Conservation (phyloP, 2,113 vertebrate species). For the Dromaius novaehollandiae region DNA sequence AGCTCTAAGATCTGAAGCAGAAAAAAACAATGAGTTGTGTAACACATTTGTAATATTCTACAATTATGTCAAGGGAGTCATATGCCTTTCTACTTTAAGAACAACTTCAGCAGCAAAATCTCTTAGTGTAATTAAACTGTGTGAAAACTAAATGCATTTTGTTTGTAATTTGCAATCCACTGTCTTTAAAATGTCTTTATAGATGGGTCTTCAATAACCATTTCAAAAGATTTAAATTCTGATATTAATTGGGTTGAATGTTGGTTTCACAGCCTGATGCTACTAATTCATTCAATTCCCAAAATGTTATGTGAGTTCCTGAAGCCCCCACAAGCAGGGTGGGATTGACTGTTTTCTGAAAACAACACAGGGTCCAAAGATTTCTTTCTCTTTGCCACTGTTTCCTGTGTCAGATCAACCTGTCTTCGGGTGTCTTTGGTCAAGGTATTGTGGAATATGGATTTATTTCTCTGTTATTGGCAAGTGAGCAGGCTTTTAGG, state of each 20-base stretch:
- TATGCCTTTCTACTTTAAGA: not conserved
- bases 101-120: not conserved
- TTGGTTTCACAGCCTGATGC: not conserved
- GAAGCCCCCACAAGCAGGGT: not conserved
- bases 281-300: not conserved
- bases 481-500: not conserved
- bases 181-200: not conserved
- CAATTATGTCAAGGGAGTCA: not conserved
- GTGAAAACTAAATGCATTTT: not conserved
- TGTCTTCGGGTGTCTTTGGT: not conserved
- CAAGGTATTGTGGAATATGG: fast-evolving
- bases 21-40: not conserved
- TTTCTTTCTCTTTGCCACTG: not conserved
- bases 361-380: not conserved
- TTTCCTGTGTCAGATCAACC: not conserved
- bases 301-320: not conserved
- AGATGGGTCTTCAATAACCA: not conserved
- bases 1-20: not conserved
- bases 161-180: not conserved
- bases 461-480: not conserved
- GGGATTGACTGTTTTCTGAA: not conserved
- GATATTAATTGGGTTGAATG: not conserved
- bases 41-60: not conserved
- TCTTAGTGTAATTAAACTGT: not conserved
- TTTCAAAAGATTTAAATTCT: not conserved